Evolutionary conservation across 1,140 invertebrate species (phyloP), one percentile per base, ranked within the genome.

Genomic region (Drosophila rufa): DNA sequence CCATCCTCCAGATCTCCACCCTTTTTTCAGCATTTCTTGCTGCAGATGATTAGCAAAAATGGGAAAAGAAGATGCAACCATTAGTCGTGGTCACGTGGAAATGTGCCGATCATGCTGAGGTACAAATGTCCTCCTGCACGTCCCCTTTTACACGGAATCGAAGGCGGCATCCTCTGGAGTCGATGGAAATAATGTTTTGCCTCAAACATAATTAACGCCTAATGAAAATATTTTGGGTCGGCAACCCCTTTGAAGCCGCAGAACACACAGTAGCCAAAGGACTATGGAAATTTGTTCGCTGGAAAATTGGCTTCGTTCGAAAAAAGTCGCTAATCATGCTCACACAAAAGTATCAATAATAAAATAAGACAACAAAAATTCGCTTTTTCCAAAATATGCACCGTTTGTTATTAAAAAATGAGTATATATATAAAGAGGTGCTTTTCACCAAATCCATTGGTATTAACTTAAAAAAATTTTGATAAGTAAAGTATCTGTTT

Each of bases 141-240:
- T 22, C 27, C n/a, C 7, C 7, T 15, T 40, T 42, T 75, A 36
- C 27, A 17, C 2, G 71, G 71, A 76, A 62, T 33, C 15, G 14
- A 7, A 40, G 46, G 25, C 50, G 67, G 67, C 30, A 30, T 47
- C 30, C 58, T 65, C 33, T 33, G 56, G 9, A 38, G 19, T 36
- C 40, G 1, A 15, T 22, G 40, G 4, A 59, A 75, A 75, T 75
- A 75, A 75, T 76, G 75, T 76, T 76, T 76, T 75, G 74, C 40
- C 60, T 66, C 51, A 51, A 43, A 33, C 43, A 76, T 75, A 76
- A 76, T 76, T 76, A 76, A 76, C 74, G 71, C 46, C 43, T 76
- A 76, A 76, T 76, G 74, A 76, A 66, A 76, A 76, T 75, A 75
- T 75, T 76, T 76, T 57, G 74, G 30, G 27, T 48, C 59, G 74